Evolutionary conservation across 1,140 invertebrate species (phyloP).

Genomic region (Periplaneta americana): DNA sequence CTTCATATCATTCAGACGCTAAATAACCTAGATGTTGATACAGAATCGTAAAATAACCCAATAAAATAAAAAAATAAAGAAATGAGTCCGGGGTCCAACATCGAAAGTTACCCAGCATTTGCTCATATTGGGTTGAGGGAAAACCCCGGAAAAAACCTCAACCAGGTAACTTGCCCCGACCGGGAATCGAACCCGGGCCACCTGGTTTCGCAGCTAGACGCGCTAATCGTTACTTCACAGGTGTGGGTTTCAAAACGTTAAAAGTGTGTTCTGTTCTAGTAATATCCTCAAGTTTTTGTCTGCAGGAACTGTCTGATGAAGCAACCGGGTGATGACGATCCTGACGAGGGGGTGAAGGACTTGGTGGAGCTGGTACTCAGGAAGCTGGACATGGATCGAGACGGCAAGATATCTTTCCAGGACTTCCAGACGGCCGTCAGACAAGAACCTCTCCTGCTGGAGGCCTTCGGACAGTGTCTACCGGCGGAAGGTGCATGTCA

Average conservation of each 20-base stretch:
- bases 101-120: no score
- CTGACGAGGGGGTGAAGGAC: constrained; percentile 86
- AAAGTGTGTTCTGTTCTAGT: background rate
- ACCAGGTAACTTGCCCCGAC: no score
- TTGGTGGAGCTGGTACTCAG: constrained; percentile 77
- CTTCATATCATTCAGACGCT: no score
- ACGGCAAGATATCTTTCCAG: constrained; percentile 68
- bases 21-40: no score
- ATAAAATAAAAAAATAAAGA: no score
- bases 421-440: constrained; percentile 69
- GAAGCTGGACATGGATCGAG: constrained; percentile 81
- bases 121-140: no score
- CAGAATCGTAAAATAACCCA: no score
- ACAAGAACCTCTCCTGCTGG: constrained; percentile 72
- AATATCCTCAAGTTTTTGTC: constrained; percentile 10
- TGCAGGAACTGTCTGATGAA: constrained; percentile 68
- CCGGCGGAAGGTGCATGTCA: constrained; percentile 60
- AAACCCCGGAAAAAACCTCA: no score
- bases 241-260: background rate
- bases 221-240: no score
- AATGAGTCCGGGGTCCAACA: no score
- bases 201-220: no score
- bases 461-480: constrained; percentile 85
- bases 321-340: constrained; percentile 77
- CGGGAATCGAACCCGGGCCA: no score